Evolutionary conservation across 2,888 invertebrate species (phyloP).

Genomic region (Steinernema scapterisci): DNA sequence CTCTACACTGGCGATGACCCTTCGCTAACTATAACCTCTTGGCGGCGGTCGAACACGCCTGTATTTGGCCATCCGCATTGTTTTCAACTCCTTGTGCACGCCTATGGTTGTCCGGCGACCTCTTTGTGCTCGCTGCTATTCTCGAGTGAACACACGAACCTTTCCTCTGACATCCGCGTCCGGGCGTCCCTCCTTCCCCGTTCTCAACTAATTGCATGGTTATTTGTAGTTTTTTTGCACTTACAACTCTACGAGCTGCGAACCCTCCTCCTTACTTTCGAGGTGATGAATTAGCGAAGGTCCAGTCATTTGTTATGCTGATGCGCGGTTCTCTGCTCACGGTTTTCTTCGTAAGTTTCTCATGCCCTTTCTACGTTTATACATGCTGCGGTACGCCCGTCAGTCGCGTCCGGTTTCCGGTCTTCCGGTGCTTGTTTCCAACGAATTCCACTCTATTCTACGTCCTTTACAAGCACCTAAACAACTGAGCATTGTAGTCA

Average conservation of each 20-base stretch:
- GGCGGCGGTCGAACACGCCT: not conserved
- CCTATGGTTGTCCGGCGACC: slow-evolving; percentile 8
- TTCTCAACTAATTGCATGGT: slow-evolving; percentile 24
- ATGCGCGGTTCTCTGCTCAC: not conserved
- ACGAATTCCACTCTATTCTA: too few relatives aligned
- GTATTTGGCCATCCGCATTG: slow-evolving; percentile 29
- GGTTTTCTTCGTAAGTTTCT: not conserved
- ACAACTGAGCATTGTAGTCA: too few relatives aligned
- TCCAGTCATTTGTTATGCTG: not conserved
- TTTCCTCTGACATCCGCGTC: slow-evolving; percentile 23
- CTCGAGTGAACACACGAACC: slow-evolving; percentile 20
- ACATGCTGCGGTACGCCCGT: too few relatives aligned
- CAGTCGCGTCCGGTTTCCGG: too few relatives aligned
- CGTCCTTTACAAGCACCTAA: too few relatives aligned
- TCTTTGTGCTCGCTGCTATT: slow-evolving; percentile 15
- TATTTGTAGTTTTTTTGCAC: slow-evolving; percentile 20
- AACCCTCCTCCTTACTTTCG: not conserved
- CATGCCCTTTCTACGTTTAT: too few relatives aligned
- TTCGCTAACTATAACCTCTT: too few relatives aligned
- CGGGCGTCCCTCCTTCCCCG: not conserved
- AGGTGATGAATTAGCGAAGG: not conserved
- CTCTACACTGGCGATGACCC: too few relatives aligned
- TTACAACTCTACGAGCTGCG: too few relatives aligned
- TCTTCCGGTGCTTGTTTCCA: too few relatives aligned
- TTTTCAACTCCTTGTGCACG: slow-evolving; percentile 22